phyloP scores from a whole-genome alignment of 2,113 vertebrate genomes.

The Naja naja region DNA sequence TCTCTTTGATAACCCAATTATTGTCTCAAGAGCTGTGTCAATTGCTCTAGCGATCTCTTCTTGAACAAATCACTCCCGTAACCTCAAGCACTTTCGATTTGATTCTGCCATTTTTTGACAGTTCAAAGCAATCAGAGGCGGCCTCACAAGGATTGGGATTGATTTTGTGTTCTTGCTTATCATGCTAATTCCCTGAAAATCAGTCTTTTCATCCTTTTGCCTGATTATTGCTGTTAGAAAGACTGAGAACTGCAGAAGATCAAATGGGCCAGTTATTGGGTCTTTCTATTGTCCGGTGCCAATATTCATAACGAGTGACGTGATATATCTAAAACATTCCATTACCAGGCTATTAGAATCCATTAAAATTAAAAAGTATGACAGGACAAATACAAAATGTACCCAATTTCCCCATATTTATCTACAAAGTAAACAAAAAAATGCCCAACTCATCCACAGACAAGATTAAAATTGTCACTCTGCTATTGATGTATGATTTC shows the following conservation, averaged over 20 bases:
- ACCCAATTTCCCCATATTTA: neutral
- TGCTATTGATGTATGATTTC: neutral
- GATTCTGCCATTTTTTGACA: constrained; percentile 99
- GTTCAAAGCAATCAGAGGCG: constrained; percentile 99
- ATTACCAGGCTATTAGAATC: constrained; percentile 48
- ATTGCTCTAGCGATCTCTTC: constrained; percentile 99
- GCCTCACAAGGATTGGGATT: constrained; percentile 99
- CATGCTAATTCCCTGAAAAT: constrained; percentile 99
- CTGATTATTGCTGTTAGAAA: constrained; percentile 97
- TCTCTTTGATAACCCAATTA: constrained; percentile 99
- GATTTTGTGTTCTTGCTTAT: constrained; percentile 99
- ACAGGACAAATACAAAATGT: constrained; percentile 20
- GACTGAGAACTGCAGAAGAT: constrained; percentile 91
- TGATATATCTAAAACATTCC: constrained; percentile 61
- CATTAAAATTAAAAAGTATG: constrained; percentile 27
- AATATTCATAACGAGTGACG: constrained; percentile 61
- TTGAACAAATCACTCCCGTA: constrained; percentile 99
- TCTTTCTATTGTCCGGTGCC: constrained; percentile 77
- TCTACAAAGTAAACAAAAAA: constrained; percentile 18
- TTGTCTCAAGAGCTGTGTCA: constrained; percentile 99
- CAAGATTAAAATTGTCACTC: neutral
- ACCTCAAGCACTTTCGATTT: constrained; percentile 99
- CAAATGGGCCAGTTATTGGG: constrained; percentile 81
- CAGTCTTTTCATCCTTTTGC: constrained; percentile 99
- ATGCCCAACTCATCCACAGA: constrained; percentile 1